Conservation (phyloP, 2,888 invertebrate species). For the Acheta domesticus region DNA sequence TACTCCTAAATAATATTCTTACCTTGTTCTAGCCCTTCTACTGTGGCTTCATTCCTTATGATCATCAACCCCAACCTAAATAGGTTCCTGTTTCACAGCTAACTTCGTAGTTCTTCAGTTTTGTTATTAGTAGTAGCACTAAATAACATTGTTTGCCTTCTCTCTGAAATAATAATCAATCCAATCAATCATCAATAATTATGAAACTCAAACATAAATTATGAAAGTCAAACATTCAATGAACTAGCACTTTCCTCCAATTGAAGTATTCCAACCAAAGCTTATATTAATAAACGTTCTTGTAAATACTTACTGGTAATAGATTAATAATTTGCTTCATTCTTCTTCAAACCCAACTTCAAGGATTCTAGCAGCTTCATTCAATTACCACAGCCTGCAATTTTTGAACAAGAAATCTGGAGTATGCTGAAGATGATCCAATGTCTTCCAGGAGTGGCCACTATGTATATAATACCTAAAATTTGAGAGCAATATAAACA, state of each 20-base stretch:
- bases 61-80: conserved; percentile 93
- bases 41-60: conserved; percentile 76
- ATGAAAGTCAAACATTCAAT: too few species aligned
- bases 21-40: conserved; percentile 78
- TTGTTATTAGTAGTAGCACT: conserved; percentile 94
- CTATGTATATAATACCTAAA: conserved; percentile 73
- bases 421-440: conserved; percentile 93
- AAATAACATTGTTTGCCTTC: conserved; percentile 94
- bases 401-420: conserved; percentile 90
- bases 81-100: conserved; percentile 88
- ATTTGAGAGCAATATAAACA: not conserved
- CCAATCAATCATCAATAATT: not conserved
- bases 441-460: conserved; percentile 89
- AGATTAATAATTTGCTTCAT: conserved; percentile 88
- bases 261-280: conserved; percentile 3
- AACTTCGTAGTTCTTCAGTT: conserved; percentile 83
- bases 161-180: conserved; percentile 59
- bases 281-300: not conserved
- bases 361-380: conserved; percentile 95
- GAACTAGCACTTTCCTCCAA: not conserved
- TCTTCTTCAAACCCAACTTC: conserved; percentile 98
- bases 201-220: not conserved
- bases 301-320: conserved; percentile 70
- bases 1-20: conserved; percentile 38
- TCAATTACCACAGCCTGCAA: conserved; percentile 87